Percentiles rank a stretch among this genome's conserved stretches.
Evolutionary conservation across 2,113 vertebrate species (phyloP).

Genomic region (Callionymus lyra): DNA sequence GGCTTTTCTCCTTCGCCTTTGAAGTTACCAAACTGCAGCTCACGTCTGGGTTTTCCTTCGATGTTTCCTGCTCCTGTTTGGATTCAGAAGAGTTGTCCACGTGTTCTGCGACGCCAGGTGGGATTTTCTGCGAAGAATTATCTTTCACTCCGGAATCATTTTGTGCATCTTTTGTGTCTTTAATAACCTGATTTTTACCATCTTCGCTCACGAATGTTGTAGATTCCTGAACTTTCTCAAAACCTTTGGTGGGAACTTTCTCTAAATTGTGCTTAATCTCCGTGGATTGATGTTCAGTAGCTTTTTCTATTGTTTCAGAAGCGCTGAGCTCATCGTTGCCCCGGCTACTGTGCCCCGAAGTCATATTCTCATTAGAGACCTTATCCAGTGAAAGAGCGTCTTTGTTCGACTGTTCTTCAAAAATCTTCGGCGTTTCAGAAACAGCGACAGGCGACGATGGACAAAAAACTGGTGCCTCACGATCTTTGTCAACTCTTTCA

Average conservation of each 20-base stretch:
- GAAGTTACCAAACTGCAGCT: too few relatives aligned
- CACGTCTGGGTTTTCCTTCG: too few relatives aligned
- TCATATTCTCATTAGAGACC: slow-evolving; percentile 20
- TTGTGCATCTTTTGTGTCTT: too few relatives aligned
- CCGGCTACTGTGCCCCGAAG: slow-evolving; percentile 11
- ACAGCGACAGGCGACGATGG: slow-evolving; percentile 28
- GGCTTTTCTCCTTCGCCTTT: too few relatives aligned
- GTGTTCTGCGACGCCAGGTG: too few relatives aligned
- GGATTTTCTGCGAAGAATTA: too few relatives aligned
- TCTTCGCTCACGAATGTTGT: too few relatives aligned
- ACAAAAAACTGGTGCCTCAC: slow-evolving; percentile 18
- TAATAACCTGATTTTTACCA: too few relatives aligned
- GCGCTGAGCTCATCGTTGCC: slow-evolving; percentile 13
- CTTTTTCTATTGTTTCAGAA: neutral
- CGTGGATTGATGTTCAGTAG: too few relatives aligned
- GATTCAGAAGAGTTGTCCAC: too few relatives aligned
- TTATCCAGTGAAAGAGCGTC: slow-evolving; percentile 26
- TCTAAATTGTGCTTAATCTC: neutral
- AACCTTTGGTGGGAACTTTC: slow-evolving; percentile 4
- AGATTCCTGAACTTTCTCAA: slow-evolving; percentile 2
- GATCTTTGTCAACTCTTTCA: slow-evolving; percentile 21
- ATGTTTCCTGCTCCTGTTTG: too few relatives aligned
- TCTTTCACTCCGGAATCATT: too few relatives aligned
- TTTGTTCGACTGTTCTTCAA: slow-evolving; percentile 39
- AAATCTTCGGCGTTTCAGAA: slow-evolving; percentile 35